Conservation (phyloP, 2,797 vertebrate species). For the Dendrocincla tyrannina region DNA sequence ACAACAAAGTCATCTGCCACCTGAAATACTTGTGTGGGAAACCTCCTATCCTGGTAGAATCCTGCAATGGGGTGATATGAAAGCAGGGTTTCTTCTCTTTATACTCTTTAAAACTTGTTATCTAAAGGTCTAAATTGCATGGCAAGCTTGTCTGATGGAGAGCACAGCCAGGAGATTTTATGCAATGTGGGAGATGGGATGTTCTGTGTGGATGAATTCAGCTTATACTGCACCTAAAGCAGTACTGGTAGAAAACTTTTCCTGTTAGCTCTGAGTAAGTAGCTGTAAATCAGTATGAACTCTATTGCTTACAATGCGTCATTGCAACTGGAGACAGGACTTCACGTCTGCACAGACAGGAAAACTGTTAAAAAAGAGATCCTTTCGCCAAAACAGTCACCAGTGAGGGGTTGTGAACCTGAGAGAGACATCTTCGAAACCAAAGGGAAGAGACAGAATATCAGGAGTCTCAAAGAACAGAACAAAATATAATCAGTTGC, state of each 20-base stretch:
- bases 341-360: not conserved
- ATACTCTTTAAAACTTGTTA: too few relatives aligned
- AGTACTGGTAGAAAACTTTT: not conserved
- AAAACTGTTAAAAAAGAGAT: not conserved
- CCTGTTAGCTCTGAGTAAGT: not conserved
- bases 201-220: not conserved
- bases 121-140: not conserved
- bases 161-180: not conserved
- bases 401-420: not conserved
- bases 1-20: constrained; percentile 19
- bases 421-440: not conserved
- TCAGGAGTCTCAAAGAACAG: not conserved
- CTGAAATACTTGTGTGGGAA: constrained; percentile 12
- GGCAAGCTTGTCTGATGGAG: not conserved
- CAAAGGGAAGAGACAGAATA: not conserved
- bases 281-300: not conserved
- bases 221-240: not conserved
- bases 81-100: not conserved
- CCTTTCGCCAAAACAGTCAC: not conserved
- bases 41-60: not conserved
- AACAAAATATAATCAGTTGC: not conserved
- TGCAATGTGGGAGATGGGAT: not conserved
- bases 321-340: not conserved
- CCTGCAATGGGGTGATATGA: constrained; percentile 20
- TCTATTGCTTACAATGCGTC: not conserved